These are phyloP conservation scores for Pomacea maculata DNA, from an alignment of 1,140 invertebrate genomes.

Conservation along the genomic window DNA sequence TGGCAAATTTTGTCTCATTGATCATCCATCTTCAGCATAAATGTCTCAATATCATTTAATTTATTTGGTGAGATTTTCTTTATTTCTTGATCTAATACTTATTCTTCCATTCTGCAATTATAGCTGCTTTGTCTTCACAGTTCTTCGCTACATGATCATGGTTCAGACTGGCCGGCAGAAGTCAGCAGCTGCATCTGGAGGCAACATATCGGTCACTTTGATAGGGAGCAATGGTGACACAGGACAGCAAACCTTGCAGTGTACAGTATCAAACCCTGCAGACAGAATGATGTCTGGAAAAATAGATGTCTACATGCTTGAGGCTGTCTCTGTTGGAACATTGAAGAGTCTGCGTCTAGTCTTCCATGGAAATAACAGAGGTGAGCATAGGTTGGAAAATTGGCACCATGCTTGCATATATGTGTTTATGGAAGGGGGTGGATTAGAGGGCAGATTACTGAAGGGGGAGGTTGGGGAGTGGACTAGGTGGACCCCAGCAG, in stretches of 20 bases:
- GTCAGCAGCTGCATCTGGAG: conserved; percentile 35
- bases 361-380: conserved; percentile 39
- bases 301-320: conserved; percentile 47
- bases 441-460: no score
- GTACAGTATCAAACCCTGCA: conserved; percentile 28
- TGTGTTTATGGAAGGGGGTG: no score
- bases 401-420: no score
- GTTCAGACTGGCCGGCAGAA: conserved; percentile 43
- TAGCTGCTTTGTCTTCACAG: conserved; percentile 24
- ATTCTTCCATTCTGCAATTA: background rate
- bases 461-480: no score
- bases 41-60: no score
- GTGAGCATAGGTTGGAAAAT: conserved; percentile 5
- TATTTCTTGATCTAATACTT: background rate
- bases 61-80: background rate
- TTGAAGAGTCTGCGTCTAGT: conserved; percentile 39
- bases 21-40: no score
- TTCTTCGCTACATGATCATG: conserved; percentile 42
- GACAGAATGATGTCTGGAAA: conserved; percentile 39
- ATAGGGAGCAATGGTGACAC: conserved; percentile 45
- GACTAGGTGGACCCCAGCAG: no score
- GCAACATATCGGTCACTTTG: conserved; percentile 39
- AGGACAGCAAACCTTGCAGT: conserved; percentile 38
- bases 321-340: conserved; percentile 46
- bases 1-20: no score